These are phyloP conservation scores for Cantharis lateralis DNA, from an alignment of 2,888 invertebrate genomes.

Conservation along the genomic window DNA sequence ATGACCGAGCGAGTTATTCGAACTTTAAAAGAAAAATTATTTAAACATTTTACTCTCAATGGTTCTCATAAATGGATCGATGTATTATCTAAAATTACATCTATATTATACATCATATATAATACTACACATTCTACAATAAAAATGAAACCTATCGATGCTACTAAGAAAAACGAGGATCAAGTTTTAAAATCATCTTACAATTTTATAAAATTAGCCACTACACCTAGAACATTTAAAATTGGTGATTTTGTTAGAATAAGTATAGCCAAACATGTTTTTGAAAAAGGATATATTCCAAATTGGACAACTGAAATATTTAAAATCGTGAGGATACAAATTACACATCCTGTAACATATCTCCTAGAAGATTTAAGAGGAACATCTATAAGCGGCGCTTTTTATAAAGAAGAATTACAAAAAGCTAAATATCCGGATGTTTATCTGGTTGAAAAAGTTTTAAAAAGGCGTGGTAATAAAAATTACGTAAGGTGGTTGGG, in stretches of 20 bases:
- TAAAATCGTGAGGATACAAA: too few species aligned
- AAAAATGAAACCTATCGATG: slow-evolving; percentile 43
- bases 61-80: slow-evolving; percentile 37
- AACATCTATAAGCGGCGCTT: slow-evolving; percentile 38
- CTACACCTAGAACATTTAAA: too few species aligned
- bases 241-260: too few species aligned
- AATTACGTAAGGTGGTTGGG: slow-evolving; percentile 40
- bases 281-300: too few species aligned
- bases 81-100: slow-evolving; percentile 23
- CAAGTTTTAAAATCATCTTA: slow-evolving; percentile 28
- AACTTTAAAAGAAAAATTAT: slow-evolving; percentile 6
- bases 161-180: slow-evolving; percentile 45
- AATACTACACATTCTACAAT: slow-evolving; percentile 46
- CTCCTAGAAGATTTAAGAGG: slow-evolving; percentile 13
- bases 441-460: slow-evolving; percentile 45
- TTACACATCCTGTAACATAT: too few species aligned
- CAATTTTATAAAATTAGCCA: slow-evolving; percentile 21
- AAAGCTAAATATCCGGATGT: slow-evolving; percentile 34
- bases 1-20: slow-evolving; percentile 38
- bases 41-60: slow-evolving; percentile 7
- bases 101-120: slow-evolving; percentile 47
- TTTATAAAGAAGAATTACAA: slow-evolving; percentile 40
- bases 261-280: too few species aligned
- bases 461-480: slow-evolving; percentile 36
- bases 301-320: too few species aligned